A percentile compares a stretch with the other conserved stretches of the same genome.
Conservation (phyloP, 2,113 vertebrate genomes). For the Galeopterus variegatus region DNA sequence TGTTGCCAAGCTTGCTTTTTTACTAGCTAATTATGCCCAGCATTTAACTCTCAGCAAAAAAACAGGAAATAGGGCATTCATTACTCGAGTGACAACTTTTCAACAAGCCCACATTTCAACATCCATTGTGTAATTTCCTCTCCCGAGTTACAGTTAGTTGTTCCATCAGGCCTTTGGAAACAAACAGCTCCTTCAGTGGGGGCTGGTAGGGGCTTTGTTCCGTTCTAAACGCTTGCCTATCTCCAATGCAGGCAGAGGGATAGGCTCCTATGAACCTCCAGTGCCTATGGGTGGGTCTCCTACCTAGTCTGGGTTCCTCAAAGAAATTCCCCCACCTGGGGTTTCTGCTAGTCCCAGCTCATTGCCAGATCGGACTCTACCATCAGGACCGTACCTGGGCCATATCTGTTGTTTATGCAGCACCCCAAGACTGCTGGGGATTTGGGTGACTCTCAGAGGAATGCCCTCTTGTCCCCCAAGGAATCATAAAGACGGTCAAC, state of each 20-base stretch:
- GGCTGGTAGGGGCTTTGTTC: conserved; percentile 57
- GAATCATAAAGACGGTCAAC: neutral
- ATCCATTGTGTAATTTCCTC: conserved; percentile 92
- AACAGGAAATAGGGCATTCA: conserved; percentile 93
- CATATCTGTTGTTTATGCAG: neutral
- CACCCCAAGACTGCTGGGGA: neutral
- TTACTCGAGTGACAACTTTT: conserved; percentile 92
- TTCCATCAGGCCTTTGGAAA: conserved; percentile 85
- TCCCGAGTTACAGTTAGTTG: conserved; percentile 85
- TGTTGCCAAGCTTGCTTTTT: conserved; percentile 90
- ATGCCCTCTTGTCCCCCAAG: neutral
- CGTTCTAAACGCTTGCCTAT: conserved; percentile 6
- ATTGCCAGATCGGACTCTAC: neutral
- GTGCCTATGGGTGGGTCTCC: neutral
- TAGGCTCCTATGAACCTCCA: neutral
- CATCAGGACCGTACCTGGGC: conserved; percentile 1
- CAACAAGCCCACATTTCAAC: conserved; percentile 91
- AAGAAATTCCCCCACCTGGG: neutral
- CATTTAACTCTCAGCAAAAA: conserved; percentile 90
- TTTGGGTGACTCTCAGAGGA: neutral
- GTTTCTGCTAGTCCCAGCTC: conserved; percentile 5
- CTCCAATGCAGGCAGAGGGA: neutral
- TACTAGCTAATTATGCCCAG: conserved; percentile 90
- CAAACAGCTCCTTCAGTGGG: conserved; percentile 55
- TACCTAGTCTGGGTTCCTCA: neutral